Evolutionary conservation across 2,113 vertebrate species (phyloP).

Genomic region (Sphyrna mokarran): DNA sequence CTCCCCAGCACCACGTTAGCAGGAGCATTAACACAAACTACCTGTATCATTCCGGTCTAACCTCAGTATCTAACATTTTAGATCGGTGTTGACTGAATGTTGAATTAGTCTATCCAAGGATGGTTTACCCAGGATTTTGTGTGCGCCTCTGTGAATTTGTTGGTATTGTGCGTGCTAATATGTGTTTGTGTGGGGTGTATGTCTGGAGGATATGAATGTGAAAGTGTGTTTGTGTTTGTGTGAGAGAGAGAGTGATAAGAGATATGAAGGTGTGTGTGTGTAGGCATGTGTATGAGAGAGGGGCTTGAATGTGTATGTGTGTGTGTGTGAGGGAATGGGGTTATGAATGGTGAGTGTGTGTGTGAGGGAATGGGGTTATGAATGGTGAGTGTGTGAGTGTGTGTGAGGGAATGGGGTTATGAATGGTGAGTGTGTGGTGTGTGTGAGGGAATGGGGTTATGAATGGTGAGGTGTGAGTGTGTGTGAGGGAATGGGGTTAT

Average conservation of each 20-base stretch:
- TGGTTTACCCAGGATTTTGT: neutral
- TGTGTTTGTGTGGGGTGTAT: neutral
- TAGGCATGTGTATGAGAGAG: no score
- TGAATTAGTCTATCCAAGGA: neutral
- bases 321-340: no score
- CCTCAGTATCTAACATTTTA: neutral
- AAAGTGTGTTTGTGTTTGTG: neutral
- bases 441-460: no score
- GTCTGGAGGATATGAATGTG: neutral
- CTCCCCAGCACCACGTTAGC: neutral
- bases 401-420: no score
- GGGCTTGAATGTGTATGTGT: no score
- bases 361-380: no score
- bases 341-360: no score
- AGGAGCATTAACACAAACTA: neutral
- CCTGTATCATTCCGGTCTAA: neutral
- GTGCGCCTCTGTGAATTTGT: neutral
- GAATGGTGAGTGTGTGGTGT: no score
- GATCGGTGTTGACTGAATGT: neutral
- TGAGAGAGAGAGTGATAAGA: no score
- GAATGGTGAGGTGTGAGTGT: no score
- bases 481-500: neutral
- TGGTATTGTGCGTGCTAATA: neutral
- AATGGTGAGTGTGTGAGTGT: no score
- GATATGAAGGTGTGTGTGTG: no score